A percentile compares a stretch with the other conserved stretches of the same genome.
phyloP scores from a whole-genome alignment of 2,797 vertebrate genomes.

The Podargus strigoides region DNA sequence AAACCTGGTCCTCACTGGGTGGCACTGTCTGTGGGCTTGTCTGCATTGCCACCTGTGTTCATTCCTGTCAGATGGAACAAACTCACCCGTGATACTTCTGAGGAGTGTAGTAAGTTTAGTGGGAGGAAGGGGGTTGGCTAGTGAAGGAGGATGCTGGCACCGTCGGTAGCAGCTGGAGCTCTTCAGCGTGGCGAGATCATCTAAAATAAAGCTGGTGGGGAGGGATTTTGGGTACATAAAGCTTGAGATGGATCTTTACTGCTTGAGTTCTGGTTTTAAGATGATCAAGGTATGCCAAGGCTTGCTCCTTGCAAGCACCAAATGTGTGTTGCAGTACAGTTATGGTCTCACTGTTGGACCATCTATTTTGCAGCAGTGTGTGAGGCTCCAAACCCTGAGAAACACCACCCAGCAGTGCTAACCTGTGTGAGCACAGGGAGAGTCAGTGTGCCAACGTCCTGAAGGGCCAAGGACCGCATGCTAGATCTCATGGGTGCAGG shows the following conservation, averaged over 20 bases:
- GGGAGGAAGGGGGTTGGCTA: not conserved
- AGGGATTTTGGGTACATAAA: not conserved
- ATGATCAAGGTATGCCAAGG: not conserved
- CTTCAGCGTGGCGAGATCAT: not conserved
- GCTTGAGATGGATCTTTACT: not conserved
- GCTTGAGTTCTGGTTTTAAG: not conserved
- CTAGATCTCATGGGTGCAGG: not conserved
- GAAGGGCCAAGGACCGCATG: not conserved
- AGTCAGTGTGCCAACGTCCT: not conserved
- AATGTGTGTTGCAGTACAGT: rapidly evolving
- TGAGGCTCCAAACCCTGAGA: not conserved
- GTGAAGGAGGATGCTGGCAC: not conserved
- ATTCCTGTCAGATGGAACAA: not conserved
- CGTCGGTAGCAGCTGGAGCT: not conserved
- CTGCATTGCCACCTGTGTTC: not conserved
- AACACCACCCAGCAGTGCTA: not conserved
- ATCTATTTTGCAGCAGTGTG: not conserved
- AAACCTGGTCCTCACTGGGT: not conserved
- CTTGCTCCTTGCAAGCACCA: not conserved
- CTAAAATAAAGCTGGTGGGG: not conserved
- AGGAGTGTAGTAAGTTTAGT: not conserved
- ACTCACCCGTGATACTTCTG: not conserved
- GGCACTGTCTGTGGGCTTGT: not conserved
- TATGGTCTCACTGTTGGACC: not conserved
- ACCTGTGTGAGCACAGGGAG: rapidly evolving